Percentiles rank a stretch among this genome's conserved stretches.
phyloP scores from a whole-genome alignment of 2,113 vertebrate genomes.

The Ailurus styani region DNA sequence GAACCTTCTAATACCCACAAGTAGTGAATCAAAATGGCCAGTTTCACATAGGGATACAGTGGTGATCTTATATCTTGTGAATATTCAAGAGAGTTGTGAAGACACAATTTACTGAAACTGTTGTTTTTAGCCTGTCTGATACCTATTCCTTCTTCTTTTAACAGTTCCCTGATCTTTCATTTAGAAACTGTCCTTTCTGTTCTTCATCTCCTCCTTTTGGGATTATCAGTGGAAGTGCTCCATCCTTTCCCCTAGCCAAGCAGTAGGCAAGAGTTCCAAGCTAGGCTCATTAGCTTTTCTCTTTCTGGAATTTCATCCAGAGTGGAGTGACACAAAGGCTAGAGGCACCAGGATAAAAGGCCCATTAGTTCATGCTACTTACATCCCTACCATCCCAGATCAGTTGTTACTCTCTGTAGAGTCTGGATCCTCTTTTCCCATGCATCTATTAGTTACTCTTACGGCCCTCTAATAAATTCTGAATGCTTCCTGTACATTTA shows the following conservation, averaged over 20 bases:
- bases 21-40: not conserved
- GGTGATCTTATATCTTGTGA: not conserved
- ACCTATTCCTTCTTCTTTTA: not conserved
- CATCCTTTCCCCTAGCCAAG: not conserved
- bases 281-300: not conserved
- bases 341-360: not conserved
- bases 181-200: not conserved
- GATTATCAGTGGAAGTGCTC: not conserved
- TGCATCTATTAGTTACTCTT: not conserved
- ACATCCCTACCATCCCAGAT: not conserved
- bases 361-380: not conserved
- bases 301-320: not conserved
- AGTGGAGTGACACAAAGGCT: not conserved
- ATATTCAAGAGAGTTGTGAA: not conserved
- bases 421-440: not conserved
- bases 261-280: not conserved
- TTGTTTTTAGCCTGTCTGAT: not conserved
- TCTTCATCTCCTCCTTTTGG: not conserved
- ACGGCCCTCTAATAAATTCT: not conserved
- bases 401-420: not conserved
- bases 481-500: not conserved
- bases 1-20: not conserved
- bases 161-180: not conserved
- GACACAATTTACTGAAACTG: not conserved
- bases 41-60: not conserved